Evolutionary conservation across 2,888 invertebrate genomes (phyloP).

Genomic region (Hypsopygia costalis): DNA sequence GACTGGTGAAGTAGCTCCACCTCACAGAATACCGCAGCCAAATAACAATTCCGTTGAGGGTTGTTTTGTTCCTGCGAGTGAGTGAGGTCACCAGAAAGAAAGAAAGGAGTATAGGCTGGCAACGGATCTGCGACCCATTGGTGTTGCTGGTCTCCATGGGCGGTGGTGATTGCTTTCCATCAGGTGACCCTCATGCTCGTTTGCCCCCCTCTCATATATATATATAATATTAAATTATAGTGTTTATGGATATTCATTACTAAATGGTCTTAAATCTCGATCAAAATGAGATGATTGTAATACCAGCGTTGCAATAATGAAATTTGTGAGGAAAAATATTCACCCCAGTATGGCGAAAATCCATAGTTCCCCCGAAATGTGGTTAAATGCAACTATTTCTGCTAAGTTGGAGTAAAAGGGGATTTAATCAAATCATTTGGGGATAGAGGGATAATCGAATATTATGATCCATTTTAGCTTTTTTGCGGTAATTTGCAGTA

Average conservation of each 20-base stretch:
- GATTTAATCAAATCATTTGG: slow-evolving; percentile 59
- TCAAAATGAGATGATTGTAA: slow-evolving; percentile 26
- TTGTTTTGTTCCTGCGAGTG: too few species aligned
- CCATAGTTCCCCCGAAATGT: slow-evolving; percentile 50
- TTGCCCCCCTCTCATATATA: too few species aligned
- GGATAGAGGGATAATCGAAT: slow-evolving; percentile 53
- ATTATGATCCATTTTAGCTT: slow-evolving; percentile 52
- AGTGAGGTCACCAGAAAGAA: too few species aligned
- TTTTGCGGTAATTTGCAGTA: slow-evolving; percentile 36
- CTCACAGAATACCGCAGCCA: too few species aligned
- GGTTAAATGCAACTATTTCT: slow-evolving; percentile 63
- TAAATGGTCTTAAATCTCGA: slow-evolving; percentile 13
- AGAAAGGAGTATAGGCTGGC: too few species aligned
- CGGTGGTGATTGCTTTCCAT: too few species aligned
- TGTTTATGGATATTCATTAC: not conserved
- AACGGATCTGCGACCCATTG: too few species aligned
- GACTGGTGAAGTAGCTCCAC: too few species aligned
- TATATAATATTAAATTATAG: too few species aligned
- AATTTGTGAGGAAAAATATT: slow-evolving; percentile 54
- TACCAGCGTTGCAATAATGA: slow-evolving; percentile 56
- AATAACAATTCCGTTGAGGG: too few species aligned
- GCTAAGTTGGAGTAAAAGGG: slow-evolving; percentile 65
- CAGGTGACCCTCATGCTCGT: too few species aligned
- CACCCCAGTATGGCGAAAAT: slow-evolving; percentile 50
- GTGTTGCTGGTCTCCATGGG: too few species aligned